Conservation (phyloP, 2,888 invertebrate genomes). For the Trichogramma evanescens region DNA sequence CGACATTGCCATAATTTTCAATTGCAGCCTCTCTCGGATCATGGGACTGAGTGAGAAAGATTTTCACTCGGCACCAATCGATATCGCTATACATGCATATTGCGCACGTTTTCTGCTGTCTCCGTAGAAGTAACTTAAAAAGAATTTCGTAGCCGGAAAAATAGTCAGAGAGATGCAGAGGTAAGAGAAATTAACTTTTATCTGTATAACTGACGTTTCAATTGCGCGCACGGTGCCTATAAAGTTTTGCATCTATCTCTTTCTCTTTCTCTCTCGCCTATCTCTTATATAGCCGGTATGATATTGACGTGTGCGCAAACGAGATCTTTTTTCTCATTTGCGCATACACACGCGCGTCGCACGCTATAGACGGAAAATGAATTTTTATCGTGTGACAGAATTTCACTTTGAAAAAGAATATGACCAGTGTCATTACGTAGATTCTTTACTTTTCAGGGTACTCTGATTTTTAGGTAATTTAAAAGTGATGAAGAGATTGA, state of each 20-base stretch:
- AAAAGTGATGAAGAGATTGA: no score
- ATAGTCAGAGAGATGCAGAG: neutral
- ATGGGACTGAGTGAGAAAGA: no score
- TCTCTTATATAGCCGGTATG: neutral
- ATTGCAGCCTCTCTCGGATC: neutral
- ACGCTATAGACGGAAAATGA: neutral
- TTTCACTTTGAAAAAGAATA: no score
- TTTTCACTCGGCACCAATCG: neutral
- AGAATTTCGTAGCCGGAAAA: no score
- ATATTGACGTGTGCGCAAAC: neutral
- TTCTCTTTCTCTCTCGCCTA: no score
- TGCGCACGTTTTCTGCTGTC: neutral
- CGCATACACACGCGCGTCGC: neutral
- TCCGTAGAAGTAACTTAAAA: no score
- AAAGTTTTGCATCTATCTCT: no score
- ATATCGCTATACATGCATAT: neutral
- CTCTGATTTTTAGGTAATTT: no score
- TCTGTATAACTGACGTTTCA: conserved; percentile 8
- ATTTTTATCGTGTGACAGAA: neutral
- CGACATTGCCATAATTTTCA: conserved; percentile 9
- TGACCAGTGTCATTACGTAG: no score
- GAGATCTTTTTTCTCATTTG: neutral
- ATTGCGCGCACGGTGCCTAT: neutral
- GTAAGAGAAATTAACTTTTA: neutral
- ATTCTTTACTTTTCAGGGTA: no score